phyloP scores from a whole-genome alignment of 2,888 invertebrate species.

The Harpalus rubripes region DNA sequence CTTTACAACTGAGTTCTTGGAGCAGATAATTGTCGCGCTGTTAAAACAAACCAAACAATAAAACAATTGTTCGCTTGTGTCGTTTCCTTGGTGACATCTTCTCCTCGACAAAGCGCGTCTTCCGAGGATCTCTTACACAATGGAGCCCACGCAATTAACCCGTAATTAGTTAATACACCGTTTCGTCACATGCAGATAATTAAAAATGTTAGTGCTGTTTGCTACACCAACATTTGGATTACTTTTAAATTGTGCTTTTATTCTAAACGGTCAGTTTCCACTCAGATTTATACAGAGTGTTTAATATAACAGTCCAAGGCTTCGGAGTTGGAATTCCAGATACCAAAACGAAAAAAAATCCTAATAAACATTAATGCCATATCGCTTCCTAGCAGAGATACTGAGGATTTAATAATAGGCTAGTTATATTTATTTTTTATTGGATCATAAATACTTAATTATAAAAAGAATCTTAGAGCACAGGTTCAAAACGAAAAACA shows the following conservation, averaged over 20 bases:
- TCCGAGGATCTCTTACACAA: slow-evolving; percentile 48
- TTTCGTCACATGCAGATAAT: slow-evolving; percentile 34
- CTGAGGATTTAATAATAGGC: too few relatives aligned
- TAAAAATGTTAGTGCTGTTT: slow-evolving; percentile 37
- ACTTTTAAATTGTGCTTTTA: not conserved
- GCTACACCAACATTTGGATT: not conserved
- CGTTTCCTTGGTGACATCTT: slow-evolving; percentile 57
- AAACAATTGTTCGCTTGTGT: slow-evolving; percentile 52
- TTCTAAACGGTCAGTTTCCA: not conserved
- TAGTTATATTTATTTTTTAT: too few relatives aligned
- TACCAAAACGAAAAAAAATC: too few relatives aligned
- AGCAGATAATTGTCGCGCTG: slow-evolving; percentile 57
- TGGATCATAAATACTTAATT: too few relatives aligned
- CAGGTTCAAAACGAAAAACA: too few relatives aligned
- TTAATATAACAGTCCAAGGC: too few relatives aligned
- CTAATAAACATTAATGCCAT: too few relatives aligned
- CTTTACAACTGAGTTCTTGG: slow-evolving; percentile 45
- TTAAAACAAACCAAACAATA: slow-evolving; percentile 62
- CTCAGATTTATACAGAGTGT: too few relatives aligned
- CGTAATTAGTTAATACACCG: slow-evolving; percentile 59
- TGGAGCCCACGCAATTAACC: slow-evolving; percentile 51
- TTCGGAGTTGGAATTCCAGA: too few relatives aligned
- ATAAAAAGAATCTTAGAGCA: too few relatives aligned
- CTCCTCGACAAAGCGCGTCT: slow-evolving; percentile 48
- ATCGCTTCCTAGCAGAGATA: too few relatives aligned